phyloP scores from a whole-genome alignment of 2,888 invertebrate species.

The Tinea trinotella region DNA sequence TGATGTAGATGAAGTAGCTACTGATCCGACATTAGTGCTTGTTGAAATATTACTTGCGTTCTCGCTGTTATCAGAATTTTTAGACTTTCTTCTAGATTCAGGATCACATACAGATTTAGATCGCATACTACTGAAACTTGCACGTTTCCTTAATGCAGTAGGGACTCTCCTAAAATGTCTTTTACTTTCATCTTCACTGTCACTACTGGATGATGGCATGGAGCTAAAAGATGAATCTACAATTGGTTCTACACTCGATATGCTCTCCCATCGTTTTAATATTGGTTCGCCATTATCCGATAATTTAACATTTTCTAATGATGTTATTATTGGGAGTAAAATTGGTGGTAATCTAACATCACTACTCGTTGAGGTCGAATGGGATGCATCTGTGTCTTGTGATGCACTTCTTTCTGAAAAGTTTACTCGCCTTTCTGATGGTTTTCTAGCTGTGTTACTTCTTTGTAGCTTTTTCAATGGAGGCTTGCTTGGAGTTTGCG shows the following conservation, averaged over 20 bases:
- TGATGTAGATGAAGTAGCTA: conserved; percentile 60
- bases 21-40: conserved; percentile 54
- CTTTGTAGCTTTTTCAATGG: conserved; percentile 48
- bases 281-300: conserved; percentile 51
- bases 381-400: conserved; percentile 75
- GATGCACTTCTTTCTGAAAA: conserved; percentile 71
- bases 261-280: conserved; percentile 72
- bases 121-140: conserved; percentile 53
- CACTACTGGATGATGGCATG: conserved; percentile 63
- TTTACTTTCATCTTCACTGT: conserved; percentile 61
- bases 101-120: conserved; percentile 67
- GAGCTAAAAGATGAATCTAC: conserved; percentile 78
- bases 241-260: conserved; percentile 80
- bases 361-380: conserved; percentile 72
- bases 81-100: conserved; percentile 49
- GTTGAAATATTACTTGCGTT: conserved; percentile 57
- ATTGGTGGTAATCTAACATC: conserved; percentile 81
- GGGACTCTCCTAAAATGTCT: conserved; percentile 48
- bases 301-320: conserved; percentile 68
- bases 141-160: conserved; percentile 51
- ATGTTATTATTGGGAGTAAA: conserved; percentile 77
- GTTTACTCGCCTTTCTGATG: conserved; percentile 63
- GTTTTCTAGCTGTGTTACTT: conserved; percentile 58
- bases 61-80: conserved; percentile 55
- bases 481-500: conserved; percentile 33